Evolutionary conservation across 2,888 invertebrate species (phyloP), one percentile per base, ranked within the genome.

Genomic region (Brachylomia viminalis): DNA sequence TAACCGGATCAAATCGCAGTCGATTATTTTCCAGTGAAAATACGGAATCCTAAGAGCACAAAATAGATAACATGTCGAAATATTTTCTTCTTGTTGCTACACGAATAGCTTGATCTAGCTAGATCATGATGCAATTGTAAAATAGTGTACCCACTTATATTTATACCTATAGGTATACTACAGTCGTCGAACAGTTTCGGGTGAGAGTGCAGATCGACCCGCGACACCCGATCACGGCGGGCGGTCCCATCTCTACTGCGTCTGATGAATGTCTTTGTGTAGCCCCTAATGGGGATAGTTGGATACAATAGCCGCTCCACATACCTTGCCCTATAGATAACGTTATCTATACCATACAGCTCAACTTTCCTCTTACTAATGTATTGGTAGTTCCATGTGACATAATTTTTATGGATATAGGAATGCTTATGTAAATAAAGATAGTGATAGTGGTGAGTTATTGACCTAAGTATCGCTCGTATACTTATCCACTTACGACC

Each of bases 261-360:
- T 15, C 68, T 82, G 68, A 80, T 69, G 64, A 77, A 82, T 80
- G 68, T 65, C 30, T 69, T 42, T 65, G 68, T 62, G 66, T 79
- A 33, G 49, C 74, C 71, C 38, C 69, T 83, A 65, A 83, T 83
- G 68, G 72, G 69, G 56, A 72, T 78, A 78, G 83, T 81, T 83
- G 58, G 58, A 20, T 58, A 82, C 75, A 67, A 67, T 79, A 67
- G 69, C 42, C 49, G 78, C 33, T 64, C 33, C 49, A 52, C 74
- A 78, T 80, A 73, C 64, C 58, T 59, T 20, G 49, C 45, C 10
- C 45, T 59, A n/a, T 20, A 59, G 17, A 54, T 23, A 23, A 47
- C 11, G 23, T 47, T 77, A 33, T 33, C 49, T 77, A 64, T 59
- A 17, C 77, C 38, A n/a, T 38, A n/a, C 10, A 56, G 38, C 23